These are phyloP conservation scores for Stegodyphus mimosarum DNA, from an alignment of 1,140 invertebrate genomes.

Conservation along the genomic window DNA sequence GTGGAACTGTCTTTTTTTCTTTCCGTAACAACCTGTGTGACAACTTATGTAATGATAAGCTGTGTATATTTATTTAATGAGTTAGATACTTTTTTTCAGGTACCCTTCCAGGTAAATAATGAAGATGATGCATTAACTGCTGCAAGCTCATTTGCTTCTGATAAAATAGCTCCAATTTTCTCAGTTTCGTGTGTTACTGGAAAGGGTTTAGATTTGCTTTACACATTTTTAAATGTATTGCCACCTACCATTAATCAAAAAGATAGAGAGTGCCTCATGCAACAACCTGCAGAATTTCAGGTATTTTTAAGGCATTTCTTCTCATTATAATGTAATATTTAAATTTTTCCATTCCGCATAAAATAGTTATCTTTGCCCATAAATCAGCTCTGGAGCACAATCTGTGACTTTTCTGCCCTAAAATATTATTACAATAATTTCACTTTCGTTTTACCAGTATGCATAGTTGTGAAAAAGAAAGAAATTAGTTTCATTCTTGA, in stretches of 20 bases:
- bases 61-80: not conserved
- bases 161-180: slow-evolving; percentile 87
- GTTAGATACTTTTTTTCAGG: slow-evolving; percentile 22
- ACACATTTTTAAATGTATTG: slow-evolving; percentile 80
- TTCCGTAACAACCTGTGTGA: no score
- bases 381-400: no score
- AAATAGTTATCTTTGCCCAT: no score
- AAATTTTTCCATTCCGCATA: no score
- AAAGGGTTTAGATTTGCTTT: slow-evolving; percentile 81
- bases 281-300: slow-evolving; percentile 71
- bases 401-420: no score
- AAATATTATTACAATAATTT: no score
- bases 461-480: no score
- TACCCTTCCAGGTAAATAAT: slow-evolving; percentile 75
- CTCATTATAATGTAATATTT: not conserved
- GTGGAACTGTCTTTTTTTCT: no score
- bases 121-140: slow-evolving; percentile 80
- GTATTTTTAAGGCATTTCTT: slow-evolving; percentile 61
- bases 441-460: no score
- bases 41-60: not conserved
- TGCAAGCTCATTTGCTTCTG: slow-evolving; percentile 74
- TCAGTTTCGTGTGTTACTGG: slow-evolving; percentile 95
- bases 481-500: no score
- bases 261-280: slow-evolving; percentile 79
- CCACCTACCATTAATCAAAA: slow-evolving; percentile 77